phyloP scores from a whole-genome alignment of 64 coral and sea anemone genomes.

The Stichodactyla helianthus region DNA sequence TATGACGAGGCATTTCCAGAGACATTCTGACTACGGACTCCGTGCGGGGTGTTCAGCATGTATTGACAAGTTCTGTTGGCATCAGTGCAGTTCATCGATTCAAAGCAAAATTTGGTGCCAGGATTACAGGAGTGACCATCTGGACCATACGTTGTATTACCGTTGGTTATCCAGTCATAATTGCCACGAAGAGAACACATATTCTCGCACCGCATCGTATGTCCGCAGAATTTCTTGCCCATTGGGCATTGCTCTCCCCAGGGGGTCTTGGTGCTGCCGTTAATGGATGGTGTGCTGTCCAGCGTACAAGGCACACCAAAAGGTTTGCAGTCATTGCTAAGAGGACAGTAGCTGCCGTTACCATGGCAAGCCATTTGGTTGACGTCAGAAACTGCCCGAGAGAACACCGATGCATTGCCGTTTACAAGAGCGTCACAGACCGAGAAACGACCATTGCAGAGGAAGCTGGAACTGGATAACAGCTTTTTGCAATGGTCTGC shows the following conservation, averaged over 20 bases:
- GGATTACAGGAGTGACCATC: neutral
- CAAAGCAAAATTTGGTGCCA: neutral
- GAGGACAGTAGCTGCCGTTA: neutral
- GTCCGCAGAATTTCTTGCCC: neutral
- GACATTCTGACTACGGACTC: neutral
- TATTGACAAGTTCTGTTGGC: neutral
- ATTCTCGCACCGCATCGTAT: neutral
- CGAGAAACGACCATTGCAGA: neutral
- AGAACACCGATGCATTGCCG: neutral
- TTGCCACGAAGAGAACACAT: neutral
- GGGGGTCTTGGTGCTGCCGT: neutral
- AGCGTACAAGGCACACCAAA: neutral
- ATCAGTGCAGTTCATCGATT: neutral
- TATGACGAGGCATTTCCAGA: neutral
- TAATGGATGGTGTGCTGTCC: neutral
- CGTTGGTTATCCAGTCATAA: neutral
- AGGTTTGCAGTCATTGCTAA: neutral
- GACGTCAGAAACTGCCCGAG: neutral
- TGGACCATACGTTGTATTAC: neutral
- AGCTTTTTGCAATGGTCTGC: neutral
- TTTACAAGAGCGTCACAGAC: slow-evolving; percentile 9
- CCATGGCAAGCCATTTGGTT: neutral
- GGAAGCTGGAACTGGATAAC: neutral
- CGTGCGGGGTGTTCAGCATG: neutral
- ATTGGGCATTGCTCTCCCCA: neutral